Conservation (phyloP, 2,888 invertebrate genomes). For the Gasteruption jaculator region DNA sequence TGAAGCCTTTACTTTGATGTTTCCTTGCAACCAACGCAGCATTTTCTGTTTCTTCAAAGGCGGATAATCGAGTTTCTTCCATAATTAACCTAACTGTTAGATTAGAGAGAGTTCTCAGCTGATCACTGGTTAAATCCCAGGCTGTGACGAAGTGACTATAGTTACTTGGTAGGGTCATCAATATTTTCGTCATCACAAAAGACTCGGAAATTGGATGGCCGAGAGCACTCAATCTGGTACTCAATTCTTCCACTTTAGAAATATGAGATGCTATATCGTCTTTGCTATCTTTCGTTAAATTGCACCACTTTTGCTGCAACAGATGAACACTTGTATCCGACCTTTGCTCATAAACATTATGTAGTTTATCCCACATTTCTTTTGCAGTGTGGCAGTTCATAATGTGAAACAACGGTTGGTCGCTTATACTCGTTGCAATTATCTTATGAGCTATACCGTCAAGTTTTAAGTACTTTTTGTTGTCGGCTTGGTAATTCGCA, state of each 20-base stretch:
- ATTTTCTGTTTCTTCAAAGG: background rate
- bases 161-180: conserved; percentile 17
- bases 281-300: conserved; percentile 2
- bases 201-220: conserved; percentile 17
- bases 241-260: conserved; percentile 12
- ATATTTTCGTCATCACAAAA: conserved; percentile 18
- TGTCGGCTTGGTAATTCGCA: no score
- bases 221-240: conserved; percentile 8
- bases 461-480: no score
- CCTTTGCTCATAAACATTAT: conserved; percentile 17
- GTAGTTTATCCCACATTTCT: conserved; percentile 16
- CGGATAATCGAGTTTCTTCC: conserved; percentile 14
- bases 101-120: conserved; percentile 8
- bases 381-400: conserved; percentile 12
- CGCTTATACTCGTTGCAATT: conserved; percentile 13
- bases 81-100: conserved; percentile 10
- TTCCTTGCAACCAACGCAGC: conserved; percentile 13
- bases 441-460: conserved; percentile 15
- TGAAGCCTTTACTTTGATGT: no score
- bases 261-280: conserved; percentile 9
- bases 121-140: conserved; percentile 14
- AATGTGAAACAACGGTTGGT: conserved; percentile 12
- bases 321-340: conserved; percentile 18
- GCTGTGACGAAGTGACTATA: conserved; percentile 17
- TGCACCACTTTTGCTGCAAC: conserved; percentile 14